These are phyloP conservation scores for Colistium nudipinnis DNA, from an alignment of 2,113 vertebrate species.

Conservation along the genomic window DNA sequence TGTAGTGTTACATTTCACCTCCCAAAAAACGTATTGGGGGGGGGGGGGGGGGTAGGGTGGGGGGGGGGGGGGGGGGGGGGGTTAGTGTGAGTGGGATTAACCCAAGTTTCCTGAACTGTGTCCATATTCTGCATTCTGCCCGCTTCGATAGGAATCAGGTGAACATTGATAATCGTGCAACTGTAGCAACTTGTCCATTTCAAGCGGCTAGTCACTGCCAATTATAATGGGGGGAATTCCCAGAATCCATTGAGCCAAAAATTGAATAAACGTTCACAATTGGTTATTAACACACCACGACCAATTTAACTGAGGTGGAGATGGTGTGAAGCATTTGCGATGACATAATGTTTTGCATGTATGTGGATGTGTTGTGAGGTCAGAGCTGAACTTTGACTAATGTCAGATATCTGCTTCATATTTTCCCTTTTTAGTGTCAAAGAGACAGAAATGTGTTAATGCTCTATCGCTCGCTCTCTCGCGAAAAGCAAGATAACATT, in stretches of 20 bases:
- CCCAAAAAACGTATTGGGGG: conserved; percentile 1
- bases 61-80: too few relatives aligned
- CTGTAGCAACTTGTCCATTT: not conserved
- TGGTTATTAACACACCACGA: too few relatives aligned
- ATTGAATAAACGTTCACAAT: too few relatives aligned
- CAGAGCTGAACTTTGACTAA: not conserved
- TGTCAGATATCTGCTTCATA: not conserved
- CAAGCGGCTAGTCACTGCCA: not conserved
- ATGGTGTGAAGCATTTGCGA: too few relatives aligned
- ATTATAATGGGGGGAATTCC: too few relatives aligned
- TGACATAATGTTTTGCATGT: too few relatives aligned
- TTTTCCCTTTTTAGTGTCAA: not conserved
- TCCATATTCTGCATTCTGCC: not conserved
- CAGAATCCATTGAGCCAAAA: too few relatives aligned
- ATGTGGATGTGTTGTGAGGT: not conserved
- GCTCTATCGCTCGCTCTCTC: conserved; percentile 14
- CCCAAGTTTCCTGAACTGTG: not conserved
- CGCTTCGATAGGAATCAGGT: not conserved
- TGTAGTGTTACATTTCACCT: conserved; percentile 32
- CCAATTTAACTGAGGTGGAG: too few relatives aligned
- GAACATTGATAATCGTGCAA: not conserved
- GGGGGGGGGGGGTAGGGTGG: too few relatives aligned
- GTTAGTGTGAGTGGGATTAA: not conserved
- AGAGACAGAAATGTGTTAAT: conserved; percentile 1
- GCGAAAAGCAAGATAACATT: conserved; percentile 29